phyloP scores from a whole-genome alignment of 2,797 vertebrate species.

The Margarornis squamiger region DNA sequence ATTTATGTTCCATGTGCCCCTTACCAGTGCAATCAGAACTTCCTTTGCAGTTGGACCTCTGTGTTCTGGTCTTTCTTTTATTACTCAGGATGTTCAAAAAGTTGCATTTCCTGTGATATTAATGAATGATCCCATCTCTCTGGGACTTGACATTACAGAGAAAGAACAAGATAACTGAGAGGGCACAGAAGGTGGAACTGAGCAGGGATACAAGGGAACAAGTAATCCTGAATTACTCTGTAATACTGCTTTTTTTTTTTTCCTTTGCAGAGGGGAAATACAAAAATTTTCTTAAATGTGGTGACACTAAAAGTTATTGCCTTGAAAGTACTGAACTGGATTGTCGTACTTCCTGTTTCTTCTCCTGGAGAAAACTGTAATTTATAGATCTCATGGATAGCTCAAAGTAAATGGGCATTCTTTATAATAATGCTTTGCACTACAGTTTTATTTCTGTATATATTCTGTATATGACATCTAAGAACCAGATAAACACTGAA shows the following conservation, averaged over 20 bases:
- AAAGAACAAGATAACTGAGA: background rate
- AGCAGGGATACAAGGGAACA: background rate
- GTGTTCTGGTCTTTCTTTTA: background rate
- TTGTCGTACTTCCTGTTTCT: background rate
- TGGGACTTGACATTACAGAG: background rate
- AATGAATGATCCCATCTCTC: background rate
- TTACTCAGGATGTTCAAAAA: background rate
- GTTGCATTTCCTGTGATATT: rapidly evolving
- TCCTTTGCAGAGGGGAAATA: background rate
- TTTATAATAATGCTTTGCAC: background rate
- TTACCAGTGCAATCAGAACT: background rate
- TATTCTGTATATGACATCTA: background rate
- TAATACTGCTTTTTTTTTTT: background rate
- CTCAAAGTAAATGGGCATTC: background rate
- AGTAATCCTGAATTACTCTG: background rate
- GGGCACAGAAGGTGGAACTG: background rate
- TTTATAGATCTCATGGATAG: background rate
- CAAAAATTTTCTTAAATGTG: background rate
- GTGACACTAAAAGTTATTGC: background rate
- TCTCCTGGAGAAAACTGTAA: background rate
- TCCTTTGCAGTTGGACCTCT: background rate
- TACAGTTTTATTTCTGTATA: background rate
- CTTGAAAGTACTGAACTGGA: background rate
- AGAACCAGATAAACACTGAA: background rate
- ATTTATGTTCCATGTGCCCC: background rate